Percentiles rank a stretch among this genome's conserved stretches.
Evolutionary conservation across 2,797 vertebrate species (phyloP).

Genomic region (Myripristis jacobus): DNA sequence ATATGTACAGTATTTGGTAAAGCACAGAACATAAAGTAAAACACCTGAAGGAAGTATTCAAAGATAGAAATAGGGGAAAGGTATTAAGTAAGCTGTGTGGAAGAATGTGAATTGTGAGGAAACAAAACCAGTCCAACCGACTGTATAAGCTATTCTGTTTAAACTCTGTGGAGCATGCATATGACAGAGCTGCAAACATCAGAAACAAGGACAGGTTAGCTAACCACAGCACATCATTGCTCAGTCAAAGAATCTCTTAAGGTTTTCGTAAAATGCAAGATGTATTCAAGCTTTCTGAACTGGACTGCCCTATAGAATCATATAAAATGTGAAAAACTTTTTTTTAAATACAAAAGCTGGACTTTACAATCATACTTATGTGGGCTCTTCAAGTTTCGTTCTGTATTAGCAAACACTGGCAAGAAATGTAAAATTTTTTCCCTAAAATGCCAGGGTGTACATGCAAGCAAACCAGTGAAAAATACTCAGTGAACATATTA

Average conservation of each 20-base stretch:
- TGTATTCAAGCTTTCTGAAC: too few species aligned
- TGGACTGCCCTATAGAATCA: too few species aligned
- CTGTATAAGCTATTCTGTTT: slow-evolving; percentile 17
- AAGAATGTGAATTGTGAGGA: slow-evolving; percentile 37
- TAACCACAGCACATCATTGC: background rate
- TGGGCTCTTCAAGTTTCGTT: background rate
- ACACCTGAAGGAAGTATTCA: slow-evolving; percentile 20
- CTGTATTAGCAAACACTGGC: background rate
- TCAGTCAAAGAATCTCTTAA: background rate
- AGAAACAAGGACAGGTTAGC: background rate
- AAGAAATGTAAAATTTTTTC: background rate
- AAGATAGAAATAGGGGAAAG: background rate
- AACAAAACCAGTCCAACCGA: slow-evolving; percentile 49
- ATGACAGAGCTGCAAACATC: slow-evolving; percentile 5
- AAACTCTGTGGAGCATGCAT: slow-evolving; percentile 16
- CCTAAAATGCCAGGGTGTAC: background rate
- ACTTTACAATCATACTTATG: too few species aligned
- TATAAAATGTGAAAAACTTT: too few species aligned
- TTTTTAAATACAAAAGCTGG: too few species aligned
- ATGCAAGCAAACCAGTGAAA: background rate
- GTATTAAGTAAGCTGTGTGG: background rate
- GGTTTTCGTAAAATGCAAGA: too few species aligned
- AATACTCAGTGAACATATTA: background rate
- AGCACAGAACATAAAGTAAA: background rate
- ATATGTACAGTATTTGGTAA: slow-evolving; percentile 2